Percentiles rank a stretch among this genome's conserved stretches.
Evolutionary conservation across 2,113 vertebrate genomes (phyloP).

Genomic region (Agapornis roseicollis): DNA sequence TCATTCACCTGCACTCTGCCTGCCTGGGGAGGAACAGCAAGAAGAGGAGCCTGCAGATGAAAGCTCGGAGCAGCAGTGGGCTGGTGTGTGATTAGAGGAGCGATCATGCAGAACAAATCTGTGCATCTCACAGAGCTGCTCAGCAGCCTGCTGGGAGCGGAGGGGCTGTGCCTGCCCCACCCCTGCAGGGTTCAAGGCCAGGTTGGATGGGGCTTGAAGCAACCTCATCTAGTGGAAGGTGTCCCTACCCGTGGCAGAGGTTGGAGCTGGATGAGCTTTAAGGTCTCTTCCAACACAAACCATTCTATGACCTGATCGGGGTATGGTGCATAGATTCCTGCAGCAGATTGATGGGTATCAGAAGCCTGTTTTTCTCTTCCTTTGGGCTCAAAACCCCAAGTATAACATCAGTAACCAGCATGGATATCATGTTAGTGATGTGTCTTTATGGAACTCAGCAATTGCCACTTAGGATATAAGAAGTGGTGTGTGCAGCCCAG

Average conservation of each 20-base stretch:
- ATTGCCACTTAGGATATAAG: not conserved
- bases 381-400: not conserved
- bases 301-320: not conserved
- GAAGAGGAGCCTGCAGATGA: not conserved
- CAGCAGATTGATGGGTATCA: not conserved
- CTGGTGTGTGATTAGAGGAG: not conserved
- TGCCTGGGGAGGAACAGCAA: not conserved
- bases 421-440: not conserved
- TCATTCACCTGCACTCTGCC: not conserved
- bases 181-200: not conserved
- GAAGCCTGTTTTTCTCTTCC: not conserved
- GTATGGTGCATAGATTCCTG: not conserved
- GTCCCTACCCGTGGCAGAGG: too few species aligned
- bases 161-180: not conserved
- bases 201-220: not conserved
- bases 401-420: not conserved
- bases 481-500: not conserved
- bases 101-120: not conserved
- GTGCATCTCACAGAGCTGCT: not conserved
- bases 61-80: not conserved
- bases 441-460: not conserved
- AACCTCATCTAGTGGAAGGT: not conserved
- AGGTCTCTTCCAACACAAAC: not conserved
- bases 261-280: not conserved
- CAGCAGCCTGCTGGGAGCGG: not conserved